Evolutionary conservation across 2,113 vertebrate species (phyloP), one percentile per base, ranked within the genome.

Genomic region (Chlorocebus sabaeus): DNA sequence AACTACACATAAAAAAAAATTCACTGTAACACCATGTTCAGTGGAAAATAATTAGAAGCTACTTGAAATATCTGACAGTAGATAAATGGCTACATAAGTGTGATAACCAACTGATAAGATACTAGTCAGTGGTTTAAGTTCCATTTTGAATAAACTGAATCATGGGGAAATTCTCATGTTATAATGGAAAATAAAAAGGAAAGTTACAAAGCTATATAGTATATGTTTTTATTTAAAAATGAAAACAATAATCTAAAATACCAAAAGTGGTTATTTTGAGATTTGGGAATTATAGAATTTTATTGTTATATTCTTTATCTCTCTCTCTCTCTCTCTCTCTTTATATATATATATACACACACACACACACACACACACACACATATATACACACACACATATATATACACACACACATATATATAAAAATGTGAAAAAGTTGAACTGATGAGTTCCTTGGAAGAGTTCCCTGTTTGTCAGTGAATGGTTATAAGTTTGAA

Each of bases 361-460:
- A 55, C 0, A 6, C 0, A 52, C 0, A 52, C 0, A 52, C 1
- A 52, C 0, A 55, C 17, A 55, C 17, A 55, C 0, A 55, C 0
- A 18, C 0, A 55, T 0, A 55, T 0, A 38, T 38, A 52, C 0
- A 52, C 50, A 52, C 50, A 18, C 5, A 52, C 6, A 38, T 38
- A 38, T 38, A 38, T 38, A 38, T 38, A 55, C 1, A 55, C 6
- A 18, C 6, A 52, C 1, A 17, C 0, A 52, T 0, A 55, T 2
- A 20, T 55, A 55, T 2, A 55, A 0, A 55, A 55, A 55, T 18
- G 18, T 55, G 52, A 55, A 55, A 55, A 55, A 55, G 18, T 55
- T 70, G 40, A 91, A 76, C 23, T 85, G 32, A 85, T 91, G 64
- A 93, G 64, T 40, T 20, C n/a, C 13, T 93, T 13, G 55, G 25